Evolutionary conservation across 2,888 invertebrate species (phyloP).

Genomic region (Bedellia somnulentella): DNA sequence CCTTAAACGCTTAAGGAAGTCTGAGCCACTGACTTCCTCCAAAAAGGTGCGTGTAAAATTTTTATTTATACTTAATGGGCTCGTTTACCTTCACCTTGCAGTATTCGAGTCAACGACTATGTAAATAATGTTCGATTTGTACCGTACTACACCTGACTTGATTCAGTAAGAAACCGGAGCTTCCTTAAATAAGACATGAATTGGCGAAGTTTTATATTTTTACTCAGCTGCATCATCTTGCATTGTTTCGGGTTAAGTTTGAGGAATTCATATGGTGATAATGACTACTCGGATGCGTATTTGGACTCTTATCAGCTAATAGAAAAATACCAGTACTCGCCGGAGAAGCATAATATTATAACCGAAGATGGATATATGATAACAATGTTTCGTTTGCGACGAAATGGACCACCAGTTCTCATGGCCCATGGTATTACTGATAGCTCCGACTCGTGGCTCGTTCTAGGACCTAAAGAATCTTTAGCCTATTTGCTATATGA

Average conservation of each 20-base stretch:
- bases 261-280: slow-evolving; percentile 10
- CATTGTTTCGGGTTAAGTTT: neutral
- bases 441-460: slow-evolving; percentile 43
- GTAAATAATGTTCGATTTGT: neutral
- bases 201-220: neutral
- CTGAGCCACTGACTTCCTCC: too few species aligned
- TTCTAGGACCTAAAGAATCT: slow-evolving; percentile 30
- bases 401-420: slow-evolving; percentile 31
- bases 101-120: neutral
- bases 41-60: too few species aligned
- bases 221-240: neutral
- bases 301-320: slow-evolving; percentile 34
- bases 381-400: slow-evolving; percentile 28
- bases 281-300: slow-evolving; percentile 22
- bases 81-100: slow-evolving; percentile 3
- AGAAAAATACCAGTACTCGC: slow-evolving; percentile 23
- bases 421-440: slow-evolving; percentile 41
- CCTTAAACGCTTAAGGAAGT: too few species aligned
- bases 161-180: slow-evolving; percentile 1
- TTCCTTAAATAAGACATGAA: slow-evolving; percentile 1
- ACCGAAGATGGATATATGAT: slow-evolving; percentile 38
- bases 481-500: slow-evolving; percentile 31
- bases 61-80: too few species aligned
- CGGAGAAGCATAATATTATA: slow-evolving; percentile 25
- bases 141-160: too few species aligned